Evolutionary conservation across 2,113 vertebrate species (phyloP).

Genomic region (Pseudorectes ferrugineus): DNA sequence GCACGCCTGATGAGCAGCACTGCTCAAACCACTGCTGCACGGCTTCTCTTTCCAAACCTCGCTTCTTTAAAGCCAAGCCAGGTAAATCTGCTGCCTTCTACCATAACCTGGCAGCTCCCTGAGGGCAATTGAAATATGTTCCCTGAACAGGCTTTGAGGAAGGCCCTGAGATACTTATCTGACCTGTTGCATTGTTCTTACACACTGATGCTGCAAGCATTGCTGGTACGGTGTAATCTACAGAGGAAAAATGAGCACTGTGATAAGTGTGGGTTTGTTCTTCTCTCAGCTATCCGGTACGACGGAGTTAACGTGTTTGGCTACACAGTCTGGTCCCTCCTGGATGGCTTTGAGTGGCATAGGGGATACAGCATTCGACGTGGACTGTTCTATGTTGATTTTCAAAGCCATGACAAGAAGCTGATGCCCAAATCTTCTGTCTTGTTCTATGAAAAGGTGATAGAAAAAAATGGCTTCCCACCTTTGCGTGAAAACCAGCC

Average conservation of each 20-base stretch:
- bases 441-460: constrained; percentile 90
- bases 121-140: not conserved
- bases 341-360: constrained; percentile 96
- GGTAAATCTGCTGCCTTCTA: not conserved
- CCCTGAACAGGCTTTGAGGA: not conserved
- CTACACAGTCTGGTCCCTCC: constrained; percentile 94
- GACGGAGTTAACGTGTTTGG: constrained; percentile 88
- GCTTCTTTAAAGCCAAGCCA: not conserved
- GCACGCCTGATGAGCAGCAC: not conserved
- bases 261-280: constrained; percentile 1
- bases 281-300: constrained; percentile 80
- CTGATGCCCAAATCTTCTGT: constrained; percentile 91
- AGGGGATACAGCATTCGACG: constrained; percentile 87
- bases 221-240: not conserved
- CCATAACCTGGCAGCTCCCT: not conserved
- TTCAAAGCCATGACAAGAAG: constrained; percentile 86
- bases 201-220: not conserved
- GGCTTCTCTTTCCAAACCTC: not conserved
- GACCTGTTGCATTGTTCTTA: not conserved
- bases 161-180: not conserved
- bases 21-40: not conserved
- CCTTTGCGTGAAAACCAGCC: constrained; percentile 85
- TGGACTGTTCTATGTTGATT: constrained; percentile 93
- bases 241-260: not conserved
- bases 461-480: constrained; percentile 92